Base-by-base conservation (phyloP, 2,797 vertebrate genomes). In the Diceros bicornis region DNA sequence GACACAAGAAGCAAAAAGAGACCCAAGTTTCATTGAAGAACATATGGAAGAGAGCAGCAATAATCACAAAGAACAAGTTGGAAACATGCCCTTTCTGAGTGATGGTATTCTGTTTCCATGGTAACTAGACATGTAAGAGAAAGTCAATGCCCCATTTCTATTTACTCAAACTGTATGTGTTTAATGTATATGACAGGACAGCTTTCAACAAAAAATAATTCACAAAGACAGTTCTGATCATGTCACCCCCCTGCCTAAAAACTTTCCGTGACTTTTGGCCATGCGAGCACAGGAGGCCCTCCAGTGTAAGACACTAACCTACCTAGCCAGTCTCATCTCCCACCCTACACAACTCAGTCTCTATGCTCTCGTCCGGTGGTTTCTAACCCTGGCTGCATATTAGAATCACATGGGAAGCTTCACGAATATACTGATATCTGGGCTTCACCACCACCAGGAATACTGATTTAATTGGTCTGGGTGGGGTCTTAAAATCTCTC, bases 191-290 rank as follows among this genome's bases (percentile, higher is more conserved):
- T n/a, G 37, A 57, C 72, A 88, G 29, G 21, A 72, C 52, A 78
- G 20, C 27, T 82, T 96, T 95, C 85, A 90, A 69, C 68, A 83
- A 94, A 89, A 71, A 85, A n/a, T 84, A 75, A 90, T 84, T 94
- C 32, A 52, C 34, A 82, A 88, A 55, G 92, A 96, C 29, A 74
- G 62, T 79, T 89, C 50, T 79, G 44, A 75, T 89, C 27, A 44
- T 93, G 74, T 88, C 34, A 47, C 44, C 29, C 78, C 41, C 6
- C 23, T 78, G 37, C 37, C n/a, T 81, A 69, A 79, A 77, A 84
- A 23, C 37, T 93, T 81, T 34, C 79, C 14, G 2, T 23, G 93
- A 86, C 47, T 78, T 88, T 62, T 93, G 32, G 41, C 17, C 34
- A 8, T 7, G 7, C 74, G 52, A 75, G 16, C 34, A 27, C 1